These are phyloP conservation scores for Varecia variegata DNA, from an alignment of 2,797 vertebrate genomes.

Conservation along the genomic window DNA sequence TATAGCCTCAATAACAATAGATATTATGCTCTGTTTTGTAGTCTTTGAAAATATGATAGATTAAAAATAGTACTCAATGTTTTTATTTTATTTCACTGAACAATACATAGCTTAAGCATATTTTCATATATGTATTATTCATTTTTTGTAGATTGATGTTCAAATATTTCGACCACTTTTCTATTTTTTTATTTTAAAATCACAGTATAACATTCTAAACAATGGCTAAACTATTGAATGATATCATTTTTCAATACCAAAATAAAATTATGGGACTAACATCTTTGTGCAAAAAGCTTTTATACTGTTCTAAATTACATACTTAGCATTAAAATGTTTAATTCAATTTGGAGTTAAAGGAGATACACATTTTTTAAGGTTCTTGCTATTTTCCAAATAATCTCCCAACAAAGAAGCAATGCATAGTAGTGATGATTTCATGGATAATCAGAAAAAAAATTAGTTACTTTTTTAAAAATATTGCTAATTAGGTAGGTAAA, in stretches of 20 bases:
- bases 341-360: not conserved
- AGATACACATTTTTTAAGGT: not conserved
- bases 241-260: not conserved
- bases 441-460: not conserved
- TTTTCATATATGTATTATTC: conserved; percentile 22
- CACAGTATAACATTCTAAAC: conserved; percentile 1
- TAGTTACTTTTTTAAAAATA: not conserved
- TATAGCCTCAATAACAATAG: not conserved
- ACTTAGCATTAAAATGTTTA: not conserved
- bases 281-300: not conserved
- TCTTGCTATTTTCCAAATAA: not conserved
- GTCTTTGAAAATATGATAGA: conserved; percentile 7
- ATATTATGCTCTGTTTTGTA: not conserved
- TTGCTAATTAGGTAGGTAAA: not conserved
- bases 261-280: not conserved
- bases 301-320: not conserved
- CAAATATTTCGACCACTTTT: not conserved
- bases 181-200: not conserved
- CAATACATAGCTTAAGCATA: not conserved
- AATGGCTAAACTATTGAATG: not conserved
- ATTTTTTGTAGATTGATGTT: not conserved
- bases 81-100: conserved; percentile 46
- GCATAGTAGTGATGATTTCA: not conserved
- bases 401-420: not conserved
- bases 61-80: not conserved